A percentile compares a stretch with the other conserved stretches of the same genome.
phyloP scores from a whole-genome alignment of 2,797 vertebrate species.

The Artibeus jamaicensis region DNA sequence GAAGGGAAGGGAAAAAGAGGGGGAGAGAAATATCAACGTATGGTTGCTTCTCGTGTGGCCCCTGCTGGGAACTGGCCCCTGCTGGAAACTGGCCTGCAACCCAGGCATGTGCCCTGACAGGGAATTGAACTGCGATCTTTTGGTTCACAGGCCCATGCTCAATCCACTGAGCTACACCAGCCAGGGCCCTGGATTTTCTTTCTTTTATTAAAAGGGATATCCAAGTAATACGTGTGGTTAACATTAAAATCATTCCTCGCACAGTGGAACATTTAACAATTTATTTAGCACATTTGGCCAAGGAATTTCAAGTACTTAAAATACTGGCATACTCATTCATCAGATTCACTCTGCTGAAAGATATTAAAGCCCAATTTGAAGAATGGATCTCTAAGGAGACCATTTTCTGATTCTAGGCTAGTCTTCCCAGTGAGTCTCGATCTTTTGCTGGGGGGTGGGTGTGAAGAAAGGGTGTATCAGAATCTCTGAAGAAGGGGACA shows the following conservation, averaged over 20 bases:
- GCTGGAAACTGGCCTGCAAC: too few relatives aligned
- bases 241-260: background rate
- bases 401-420: background rate
- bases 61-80: too few relatives aligned
- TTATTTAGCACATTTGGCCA: background rate
- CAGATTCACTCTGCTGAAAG: background rate
- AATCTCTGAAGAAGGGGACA: background rate
- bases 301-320: conserved; percentile 27
- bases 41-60: too few relatives aligned
- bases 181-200: too few relatives aligned
- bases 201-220: background rate
- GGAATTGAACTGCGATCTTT: too few relatives aligned
- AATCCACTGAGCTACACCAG: too few relatives aligned
- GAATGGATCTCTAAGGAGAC: background rate
- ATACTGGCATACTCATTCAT: background rate
- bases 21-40: too few relatives aligned
- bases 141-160: too few relatives aligned
- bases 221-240: background rate
- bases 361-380: conserved; percentile 3
- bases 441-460: background rate
- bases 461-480: background rate
- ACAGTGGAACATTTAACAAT: background rate
- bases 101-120: too few relatives aligned
- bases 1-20: too few relatives aligned
- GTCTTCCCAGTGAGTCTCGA: background rate